These are phyloP conservation scores for Toxostoma redivivum DNA, from an alignment of 2,113 vertebrate species.

Conservation along the genomic window DNA sequence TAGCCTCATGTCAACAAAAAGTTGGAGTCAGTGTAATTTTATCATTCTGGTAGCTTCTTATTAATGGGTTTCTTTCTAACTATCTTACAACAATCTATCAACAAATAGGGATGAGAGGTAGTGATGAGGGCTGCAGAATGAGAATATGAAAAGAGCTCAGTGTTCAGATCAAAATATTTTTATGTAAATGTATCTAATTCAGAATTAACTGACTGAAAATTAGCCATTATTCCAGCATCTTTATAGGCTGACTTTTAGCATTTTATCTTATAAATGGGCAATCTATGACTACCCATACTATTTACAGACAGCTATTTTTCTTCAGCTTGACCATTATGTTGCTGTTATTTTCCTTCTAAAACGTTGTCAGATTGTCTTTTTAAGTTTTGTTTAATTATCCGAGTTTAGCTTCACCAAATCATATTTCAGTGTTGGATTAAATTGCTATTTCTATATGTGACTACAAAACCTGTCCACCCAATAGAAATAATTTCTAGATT, in stretches of 20 bases:
- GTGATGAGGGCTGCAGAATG: background rate
- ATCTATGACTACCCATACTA: background rate
- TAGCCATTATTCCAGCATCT: background rate
- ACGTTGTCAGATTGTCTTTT: background rate
- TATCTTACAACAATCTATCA: background rate
- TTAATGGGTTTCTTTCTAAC: background rate
- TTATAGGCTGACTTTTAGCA: background rate
- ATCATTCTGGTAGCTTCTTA: background rate
- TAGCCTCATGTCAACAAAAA: background rate
- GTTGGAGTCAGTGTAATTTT: background rate
- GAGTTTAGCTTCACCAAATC: background rate
- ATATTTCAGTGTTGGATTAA: background rate
- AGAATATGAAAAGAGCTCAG: background rate
- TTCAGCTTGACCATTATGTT: background rate
- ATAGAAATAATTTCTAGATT: background rate
- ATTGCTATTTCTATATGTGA: background rate
- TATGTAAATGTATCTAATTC: background rate
- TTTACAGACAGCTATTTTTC: background rate
- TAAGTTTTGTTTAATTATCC: background rate
- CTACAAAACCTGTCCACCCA: background rate
- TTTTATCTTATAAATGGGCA: background rate
- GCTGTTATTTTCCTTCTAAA: background rate
- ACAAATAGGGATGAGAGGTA: background rate
- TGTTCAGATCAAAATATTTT: background rate
- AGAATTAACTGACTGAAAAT: conserved; percentile 1